phyloP scores from a whole-genome alignment of 30 jellyfish, hydroid and myxozoan genomes.

The Aurelia aurita complex sp. Pacific region DNA sequence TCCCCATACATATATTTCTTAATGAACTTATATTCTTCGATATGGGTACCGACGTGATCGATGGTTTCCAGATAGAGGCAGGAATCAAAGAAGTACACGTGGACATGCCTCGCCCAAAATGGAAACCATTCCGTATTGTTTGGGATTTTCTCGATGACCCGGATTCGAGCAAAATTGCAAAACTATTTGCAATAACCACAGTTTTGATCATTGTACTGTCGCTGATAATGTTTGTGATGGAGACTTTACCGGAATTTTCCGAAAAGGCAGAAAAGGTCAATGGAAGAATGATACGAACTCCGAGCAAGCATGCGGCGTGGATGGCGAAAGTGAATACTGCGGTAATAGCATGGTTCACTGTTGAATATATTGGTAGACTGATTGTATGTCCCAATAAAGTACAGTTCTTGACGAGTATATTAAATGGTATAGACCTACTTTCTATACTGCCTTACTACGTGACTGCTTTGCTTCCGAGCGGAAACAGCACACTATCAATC shows the following conservation, averaged over 20 bases:
- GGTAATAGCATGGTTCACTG: conserved; percentile 88
- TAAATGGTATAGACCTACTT: conserved; percentile 82
- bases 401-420: conserved; percentile 55
- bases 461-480: conserved; percentile 55
- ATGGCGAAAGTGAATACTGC: conserved; percentile 82
- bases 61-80: conserved; percentile 77
- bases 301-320: conserved; percentile 84
- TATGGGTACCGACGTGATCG: conserved; percentile 76
- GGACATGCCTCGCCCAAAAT: conserved; percentile 58
- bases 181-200: conserved; percentile 80
- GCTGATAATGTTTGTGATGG: conserved; percentile 86
- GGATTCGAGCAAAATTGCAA: conserved; percentile 85
- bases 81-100: conserved; percentile 88
- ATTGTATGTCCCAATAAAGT: conserved; percentile 83
- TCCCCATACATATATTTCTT: conserved; percentile 85
- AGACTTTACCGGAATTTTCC: conserved; percentile 80
- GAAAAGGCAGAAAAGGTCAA: conserved; percentile 26
- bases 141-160: conserved; percentile 94
- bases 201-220: conserved; percentile 74
- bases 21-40: conserved; percentile 84
- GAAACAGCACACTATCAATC: conserved; percentile 43
- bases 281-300: conserved; percentile 16
- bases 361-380: conserved; percentile 75
- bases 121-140: conserved; percentile 63
- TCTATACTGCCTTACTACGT: conserved; percentile 89